These are phyloP conservation scores for Nesidiocoris tenuis DNA, from an alignment of 2,888 invertebrate genomes.

Conservation along the genomic window DNA sequence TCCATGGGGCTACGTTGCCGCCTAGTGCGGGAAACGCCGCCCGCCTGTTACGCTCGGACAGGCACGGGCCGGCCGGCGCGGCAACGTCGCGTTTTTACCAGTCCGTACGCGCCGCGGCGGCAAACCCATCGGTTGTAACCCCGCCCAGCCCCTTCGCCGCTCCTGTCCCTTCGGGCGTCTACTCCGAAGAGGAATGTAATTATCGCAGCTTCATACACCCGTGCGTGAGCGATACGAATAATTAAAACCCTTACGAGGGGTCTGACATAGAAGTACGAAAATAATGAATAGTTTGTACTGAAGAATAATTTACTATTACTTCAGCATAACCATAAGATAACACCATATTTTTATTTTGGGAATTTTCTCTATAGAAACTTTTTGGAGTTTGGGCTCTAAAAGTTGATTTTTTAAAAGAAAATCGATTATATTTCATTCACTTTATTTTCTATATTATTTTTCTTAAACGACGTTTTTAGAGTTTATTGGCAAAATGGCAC, in stretches of 20 bases:
- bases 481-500: no score
- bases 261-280: no score
- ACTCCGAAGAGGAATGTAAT: background rate
- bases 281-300: no score
- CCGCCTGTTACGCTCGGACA: slow-evolving; percentile 22
- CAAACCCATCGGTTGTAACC: background rate
- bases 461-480: no score
- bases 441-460: no score
- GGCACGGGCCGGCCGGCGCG: background rate
- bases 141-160: background rate
- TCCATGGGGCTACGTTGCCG: slow-evolving; percentile 19
- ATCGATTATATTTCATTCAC: no score
- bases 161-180: background rate
- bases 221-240: background rate
- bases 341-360: no score
- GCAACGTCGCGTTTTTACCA: slow-evolving; percentile 13
- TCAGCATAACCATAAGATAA: no score
- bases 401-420: no score
- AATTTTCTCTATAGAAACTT: no score
- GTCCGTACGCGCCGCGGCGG: background rate
- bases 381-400: no score
- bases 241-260: background rate
- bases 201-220: background rate
- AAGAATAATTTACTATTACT: no score
- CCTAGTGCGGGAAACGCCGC: slow-evolving; percentile 24